Conservation (phyloP, 2,797 vertebrate species). For the Sarcophilus harrisii region DNA sequence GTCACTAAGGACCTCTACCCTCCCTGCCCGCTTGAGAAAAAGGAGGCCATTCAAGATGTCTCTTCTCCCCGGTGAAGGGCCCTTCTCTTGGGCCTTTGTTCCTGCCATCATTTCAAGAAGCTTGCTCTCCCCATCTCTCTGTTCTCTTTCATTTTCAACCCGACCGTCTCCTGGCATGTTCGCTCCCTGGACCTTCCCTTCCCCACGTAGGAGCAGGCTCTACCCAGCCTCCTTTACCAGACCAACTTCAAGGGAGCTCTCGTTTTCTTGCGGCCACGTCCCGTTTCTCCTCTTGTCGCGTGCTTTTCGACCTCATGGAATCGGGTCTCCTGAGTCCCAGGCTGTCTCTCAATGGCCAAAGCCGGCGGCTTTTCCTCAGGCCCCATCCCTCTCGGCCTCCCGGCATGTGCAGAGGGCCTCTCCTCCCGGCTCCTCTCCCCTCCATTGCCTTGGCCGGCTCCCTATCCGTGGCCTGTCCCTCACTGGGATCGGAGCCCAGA, state of each 20-base stretch:
- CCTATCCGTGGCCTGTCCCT: background rate
- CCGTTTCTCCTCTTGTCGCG: background rate
- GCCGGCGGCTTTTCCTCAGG: background rate
- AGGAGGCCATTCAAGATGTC: background rate
- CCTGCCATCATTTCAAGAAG: background rate
- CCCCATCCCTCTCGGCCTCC: background rate
- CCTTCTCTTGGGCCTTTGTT: background rate
- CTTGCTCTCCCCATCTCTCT: too few relatives aligned
- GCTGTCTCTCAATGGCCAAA: background rate
- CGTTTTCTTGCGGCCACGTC: background rate
- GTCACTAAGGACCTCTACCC: too few relatives aligned
- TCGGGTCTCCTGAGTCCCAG: background rate
- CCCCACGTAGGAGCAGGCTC: too few relatives aligned
- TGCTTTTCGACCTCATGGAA: too few relatives aligned
- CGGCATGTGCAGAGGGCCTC: too few relatives aligned
- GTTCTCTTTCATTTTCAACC: background rate
- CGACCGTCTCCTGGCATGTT: background rate
- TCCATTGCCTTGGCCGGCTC: background rate
- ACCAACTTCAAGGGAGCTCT: background rate
- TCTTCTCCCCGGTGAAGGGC: background rate
- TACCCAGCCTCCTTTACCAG: background rate
- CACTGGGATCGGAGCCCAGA: background rate
- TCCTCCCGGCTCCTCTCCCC: background rate
- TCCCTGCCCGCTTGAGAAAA: background rate
- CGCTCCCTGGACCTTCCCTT: background rate